Evolutionary conservation across 2,113 vertebrate species (phyloP).

Genomic region (Pholis gunnellus): DNA sequence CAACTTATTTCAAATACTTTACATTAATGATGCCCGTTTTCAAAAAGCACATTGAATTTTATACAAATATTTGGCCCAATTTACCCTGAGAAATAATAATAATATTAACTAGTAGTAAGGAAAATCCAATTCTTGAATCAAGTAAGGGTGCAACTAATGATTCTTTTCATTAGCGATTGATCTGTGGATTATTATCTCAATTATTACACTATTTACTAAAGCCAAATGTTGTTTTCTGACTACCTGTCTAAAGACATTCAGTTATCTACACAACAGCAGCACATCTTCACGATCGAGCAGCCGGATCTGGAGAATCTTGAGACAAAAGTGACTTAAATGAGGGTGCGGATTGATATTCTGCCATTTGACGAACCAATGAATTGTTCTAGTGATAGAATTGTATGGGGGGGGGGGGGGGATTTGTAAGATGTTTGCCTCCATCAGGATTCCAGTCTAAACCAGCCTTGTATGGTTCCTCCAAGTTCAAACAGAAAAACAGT

Average conservation of each 20-base stretch:
- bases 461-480: conserved; percentile 35
- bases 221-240: too few species aligned
- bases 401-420: not conserved
- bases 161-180: too few species aligned
- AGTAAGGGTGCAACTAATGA: not conserved
- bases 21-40: not conserved
- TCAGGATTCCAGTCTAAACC: conserved; percentile 58
- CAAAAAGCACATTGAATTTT: not conserved
- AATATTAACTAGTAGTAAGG: too few species aligned
- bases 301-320: not conserved
- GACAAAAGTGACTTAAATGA: not conserved
- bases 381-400: not conserved
- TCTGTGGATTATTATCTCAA: too few species aligned
- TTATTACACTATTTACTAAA: not conserved
- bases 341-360: not conserved
- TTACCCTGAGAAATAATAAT: not conserved
- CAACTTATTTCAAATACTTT: not conserved
- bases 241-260: not conserved
- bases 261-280: not conserved
- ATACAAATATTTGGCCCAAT: not conserved
- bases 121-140: not conserved
- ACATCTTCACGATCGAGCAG: not conserved
- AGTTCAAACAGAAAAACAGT: conserved; percentile 60
- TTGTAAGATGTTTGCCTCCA: conserved; percentile 10
- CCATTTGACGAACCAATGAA: not conserved